Percentiles rank a stretch among this genome's conserved stretches.
These are phyloP conservation scores for Rhingia campestris DNA, from an alignment of 2,888 invertebrate genomes.

Conservation along the genomic window DNA sequence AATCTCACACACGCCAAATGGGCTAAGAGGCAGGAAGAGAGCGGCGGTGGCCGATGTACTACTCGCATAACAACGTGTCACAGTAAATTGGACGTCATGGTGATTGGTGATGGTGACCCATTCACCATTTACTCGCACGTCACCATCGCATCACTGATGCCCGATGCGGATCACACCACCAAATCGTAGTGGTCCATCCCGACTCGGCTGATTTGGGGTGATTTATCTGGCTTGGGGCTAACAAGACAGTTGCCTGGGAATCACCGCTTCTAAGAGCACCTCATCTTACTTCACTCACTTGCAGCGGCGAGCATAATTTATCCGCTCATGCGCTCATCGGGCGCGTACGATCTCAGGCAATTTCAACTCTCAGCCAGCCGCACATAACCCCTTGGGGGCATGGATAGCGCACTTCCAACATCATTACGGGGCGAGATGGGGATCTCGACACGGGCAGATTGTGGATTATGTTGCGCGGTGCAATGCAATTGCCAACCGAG, in stretches of 20 bases:
- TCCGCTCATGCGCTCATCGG: conserved; percentile 63
- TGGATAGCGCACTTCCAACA: conserved; percentile 44
- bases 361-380: conserved; percentile 38
- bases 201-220: conserved; percentile 53
- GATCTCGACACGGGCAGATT: not conserved
- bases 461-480: conserved; percentile 44
- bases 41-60: conserved; percentile 48
- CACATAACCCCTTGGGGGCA: conserved; percentile 35
- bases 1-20: conserved; percentile 74
- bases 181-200: conserved; percentile 69
- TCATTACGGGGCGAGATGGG: conserved; percentile 18
- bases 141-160: conserved; percentile 60
- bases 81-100: conserved; percentile 71
- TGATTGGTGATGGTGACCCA: conserved; percentile 56
- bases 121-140: conserved; percentile 46
- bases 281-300: conserved; percentile 28
- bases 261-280: conserved; percentile 12
- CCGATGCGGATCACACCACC: conserved; percentile 76
- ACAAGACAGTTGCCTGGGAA: conserved; percentile 51
- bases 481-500: conserved; percentile 49
- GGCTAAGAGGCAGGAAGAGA: conserved; percentile 48
- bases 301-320: conserved; percentile 56
- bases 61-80: conserved; percentile 64
- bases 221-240: conserved; percentile 33
- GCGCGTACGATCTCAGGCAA: conserved; percentile 42